Percentiles rank a stretch among this genome's conserved stretches.
phyloP scores from a whole-genome alignment of 30 jellyfish, hydroid and myxozoan species.

The Aurelia sp. region DNA sequence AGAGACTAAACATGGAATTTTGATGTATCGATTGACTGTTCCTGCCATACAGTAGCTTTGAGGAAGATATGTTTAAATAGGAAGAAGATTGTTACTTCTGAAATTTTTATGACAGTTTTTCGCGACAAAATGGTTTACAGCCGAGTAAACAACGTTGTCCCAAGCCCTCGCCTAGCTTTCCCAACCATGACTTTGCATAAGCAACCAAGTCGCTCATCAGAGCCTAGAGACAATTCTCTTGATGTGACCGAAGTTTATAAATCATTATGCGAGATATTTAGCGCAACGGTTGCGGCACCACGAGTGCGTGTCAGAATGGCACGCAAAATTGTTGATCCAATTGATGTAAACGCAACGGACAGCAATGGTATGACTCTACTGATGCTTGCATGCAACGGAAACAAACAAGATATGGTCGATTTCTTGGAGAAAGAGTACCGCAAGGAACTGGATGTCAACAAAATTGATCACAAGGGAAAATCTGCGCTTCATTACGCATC shows the following conservation, averaged over 20 bases:
- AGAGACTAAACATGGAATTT: no score
- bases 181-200: no score
- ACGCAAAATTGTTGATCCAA: constrained; percentile 1
- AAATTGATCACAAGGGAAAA: constrained; percentile 57
- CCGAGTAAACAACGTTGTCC: no score
- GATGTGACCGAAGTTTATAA: constrained; percentile 12
- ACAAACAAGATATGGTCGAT: constrained; percentile 42
- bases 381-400: constrained; percentile 47
- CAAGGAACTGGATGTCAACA: constrained; percentile 1
- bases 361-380: constrained; percentile 44
- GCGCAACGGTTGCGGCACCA: neutral
- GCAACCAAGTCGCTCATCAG: no score
- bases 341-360: constrained; percentile 10
- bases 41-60: no score
- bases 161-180: no score
- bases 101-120: no score
- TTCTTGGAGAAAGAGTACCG: constrained; percentile 26
- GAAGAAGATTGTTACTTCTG: no score
- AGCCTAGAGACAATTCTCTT: no score
- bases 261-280: constrained; percentile 33
- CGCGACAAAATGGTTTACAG: no score
- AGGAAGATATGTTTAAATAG: no score
- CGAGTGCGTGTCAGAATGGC: constrained; percentile 36
- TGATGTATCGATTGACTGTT: no score
- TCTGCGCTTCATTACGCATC: constrained; percentile 82